Percentiles rank a stretch among this genome's conserved stretches.
These are phyloP conservation scores for Papilio glaucus DNA, from an alignment of 1,140 invertebrate genomes.

Conservation along the genomic window DNA sequence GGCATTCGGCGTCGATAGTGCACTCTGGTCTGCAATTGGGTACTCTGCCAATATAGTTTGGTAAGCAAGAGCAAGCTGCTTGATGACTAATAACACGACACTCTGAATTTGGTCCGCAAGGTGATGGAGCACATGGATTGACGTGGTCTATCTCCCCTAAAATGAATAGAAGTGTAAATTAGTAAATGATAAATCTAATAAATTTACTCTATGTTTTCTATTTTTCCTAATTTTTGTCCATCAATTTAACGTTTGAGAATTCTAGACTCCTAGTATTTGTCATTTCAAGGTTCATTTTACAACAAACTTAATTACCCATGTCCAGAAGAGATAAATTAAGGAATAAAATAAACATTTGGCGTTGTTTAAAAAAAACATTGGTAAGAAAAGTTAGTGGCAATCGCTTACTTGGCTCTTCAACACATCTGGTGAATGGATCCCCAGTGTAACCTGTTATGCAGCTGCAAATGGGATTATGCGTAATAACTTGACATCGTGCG, in stretches of 20 bases:
- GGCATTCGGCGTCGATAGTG: constrained; percentile 88
- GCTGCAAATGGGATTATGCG: constrained; percentile 93
- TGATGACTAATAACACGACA: constrained; percentile 90
- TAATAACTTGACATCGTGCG: constrained; percentile 92
- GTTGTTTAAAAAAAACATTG: background rate
- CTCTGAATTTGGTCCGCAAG: constrained; percentile 91
- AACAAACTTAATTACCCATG: too few species aligned
- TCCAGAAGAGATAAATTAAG: too few species aligned
- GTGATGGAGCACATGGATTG: constrained; percentile 88
- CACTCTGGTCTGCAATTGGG: constrained; percentile 91
- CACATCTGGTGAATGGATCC: constrained; percentile 90
- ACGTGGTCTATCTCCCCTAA: constrained; percentile 56
- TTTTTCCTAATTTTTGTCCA: too few species aligned
- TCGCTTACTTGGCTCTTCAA: constrained; percentile 85
- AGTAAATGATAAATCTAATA: background rate
- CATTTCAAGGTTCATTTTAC: too few species aligned
- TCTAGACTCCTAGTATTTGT: too few species aligned
- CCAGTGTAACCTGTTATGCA: constrained; percentile 89
- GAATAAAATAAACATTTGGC: too few species aligned
- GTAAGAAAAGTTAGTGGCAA: too few species aligned
- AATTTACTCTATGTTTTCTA: too few species aligned
- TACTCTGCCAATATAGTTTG: constrained; percentile 89
- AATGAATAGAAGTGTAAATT: constrained; percentile 48
- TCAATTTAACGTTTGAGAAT: too few species aligned
- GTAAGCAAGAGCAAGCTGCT: constrained; percentile 89